phyloP scores from a whole-genome alignment of 2,888 invertebrate species.

The Pycnomerus fuliginosus region DNA sequence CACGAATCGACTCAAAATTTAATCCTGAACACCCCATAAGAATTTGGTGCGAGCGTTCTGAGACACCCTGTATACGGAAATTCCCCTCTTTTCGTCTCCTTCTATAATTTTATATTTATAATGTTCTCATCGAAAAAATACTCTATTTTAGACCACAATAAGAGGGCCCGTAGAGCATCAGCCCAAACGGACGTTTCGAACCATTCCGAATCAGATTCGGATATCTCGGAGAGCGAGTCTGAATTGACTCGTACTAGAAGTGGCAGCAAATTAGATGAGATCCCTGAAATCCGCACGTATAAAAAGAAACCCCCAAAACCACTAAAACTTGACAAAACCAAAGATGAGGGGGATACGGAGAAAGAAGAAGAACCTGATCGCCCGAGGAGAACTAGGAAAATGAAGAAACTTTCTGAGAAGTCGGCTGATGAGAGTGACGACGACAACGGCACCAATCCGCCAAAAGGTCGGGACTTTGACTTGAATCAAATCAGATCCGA shows the following conservation, averaged over 20 bases:
- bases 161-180: conserved; percentile 56
- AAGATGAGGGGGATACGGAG: conserved; percentile 54
- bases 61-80: too few relatives aligned
- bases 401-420: conserved; percentile 46
- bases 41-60: too few relatives aligned
- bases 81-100: too few relatives aligned
- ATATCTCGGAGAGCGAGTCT: conserved; percentile 48
- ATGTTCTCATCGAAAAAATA: too few relatives aligned
- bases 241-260: conserved; percentile 43
- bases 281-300: conserved; percentile 31
- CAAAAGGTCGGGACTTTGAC: conserved; percentile 76
- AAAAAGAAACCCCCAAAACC: conserved; percentile 30
- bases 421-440: conserved; percentile 53
- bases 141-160: conserved; percentile 28
- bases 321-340: conserved; percentile 40
- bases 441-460: conserved; percentile 53
- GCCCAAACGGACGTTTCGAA: conserved; percentile 61
- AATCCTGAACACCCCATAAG: too few relatives aligned
- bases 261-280: conserved; percentile 44
- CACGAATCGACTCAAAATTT: too few relatives aligned
- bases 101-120: too few relatives aligned
- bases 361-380: conserved; percentile 47
- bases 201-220: conserved; percentile 61
- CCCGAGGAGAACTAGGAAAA: conserved; percentile 41
- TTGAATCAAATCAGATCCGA: conserved; percentile 83